Conservation (phyloP, 2,888 invertebrate species). For the Rhabditoides inermis region DNA sequence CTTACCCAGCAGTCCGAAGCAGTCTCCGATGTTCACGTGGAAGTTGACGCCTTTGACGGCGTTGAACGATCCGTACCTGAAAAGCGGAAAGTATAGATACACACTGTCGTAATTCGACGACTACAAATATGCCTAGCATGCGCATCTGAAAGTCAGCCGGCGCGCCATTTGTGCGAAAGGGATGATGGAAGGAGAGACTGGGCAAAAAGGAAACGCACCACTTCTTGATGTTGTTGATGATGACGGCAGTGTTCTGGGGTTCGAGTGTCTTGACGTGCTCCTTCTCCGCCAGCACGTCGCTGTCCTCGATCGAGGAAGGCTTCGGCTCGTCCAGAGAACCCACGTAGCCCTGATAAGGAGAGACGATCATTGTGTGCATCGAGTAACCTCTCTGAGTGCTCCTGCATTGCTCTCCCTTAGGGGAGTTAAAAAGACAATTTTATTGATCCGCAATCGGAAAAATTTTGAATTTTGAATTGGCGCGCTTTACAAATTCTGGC, state of each 20-base stretch:
- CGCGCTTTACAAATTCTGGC: no score
- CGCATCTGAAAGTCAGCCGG: no score
- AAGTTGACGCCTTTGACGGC: constrained; percentile 44
- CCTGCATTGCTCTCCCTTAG: no score
- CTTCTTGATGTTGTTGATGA: constrained; percentile 31
- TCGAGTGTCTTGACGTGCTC: constrained; percentile 12
- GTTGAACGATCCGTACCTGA: constrained; percentile 36
- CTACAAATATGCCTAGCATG: not conserved
- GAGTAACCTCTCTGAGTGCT: no score
- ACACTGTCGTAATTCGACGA: not conserved
- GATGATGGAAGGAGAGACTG: no score
- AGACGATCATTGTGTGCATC: no score
- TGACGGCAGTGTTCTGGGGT: constrained; percentile 12
- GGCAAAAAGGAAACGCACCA: constrained; percentile 9
- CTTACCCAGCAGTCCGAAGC: constrained; percentile 37
- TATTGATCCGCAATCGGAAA: no score
- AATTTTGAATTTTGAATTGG: no score
- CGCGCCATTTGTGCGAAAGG: no score
- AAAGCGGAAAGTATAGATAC: not conserved
- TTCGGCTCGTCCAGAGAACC: constrained; percentile 2
- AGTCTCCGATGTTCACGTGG: constrained; percentile 34
- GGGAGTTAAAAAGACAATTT: no score
- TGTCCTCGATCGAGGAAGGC: constrained; percentile 21
- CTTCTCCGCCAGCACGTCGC: constrained; percentile 38
- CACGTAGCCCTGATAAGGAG: no score